Conservation (phyloP, 2,113 vertebrate species). For the Corvus hawaiiensis region DNA sequence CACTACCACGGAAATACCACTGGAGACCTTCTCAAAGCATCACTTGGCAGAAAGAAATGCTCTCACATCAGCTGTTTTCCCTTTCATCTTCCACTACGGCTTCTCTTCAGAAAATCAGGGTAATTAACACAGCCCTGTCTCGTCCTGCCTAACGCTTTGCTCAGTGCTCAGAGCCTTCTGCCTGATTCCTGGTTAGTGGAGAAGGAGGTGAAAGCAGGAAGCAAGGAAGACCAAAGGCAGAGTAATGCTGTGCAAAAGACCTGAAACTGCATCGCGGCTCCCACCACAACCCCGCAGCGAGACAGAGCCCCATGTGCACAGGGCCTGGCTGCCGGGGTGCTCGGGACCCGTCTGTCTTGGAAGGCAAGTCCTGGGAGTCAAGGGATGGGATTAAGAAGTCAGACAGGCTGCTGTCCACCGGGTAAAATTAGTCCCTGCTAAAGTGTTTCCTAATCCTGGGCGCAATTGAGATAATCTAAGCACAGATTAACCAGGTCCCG, state of each 20-base stretch:
- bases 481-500: slow-evolving; percentile 36
- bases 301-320: not conserved
- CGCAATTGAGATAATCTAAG: not conserved
- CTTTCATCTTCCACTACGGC: not conserved
- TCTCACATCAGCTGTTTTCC: not conserved
- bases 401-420: not conserved
- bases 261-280: not conserved
- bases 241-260: not conserved
- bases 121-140: not conserved
- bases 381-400: not conserved
- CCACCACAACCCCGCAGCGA: not conserved
- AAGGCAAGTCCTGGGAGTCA: not conserved
- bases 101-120: not conserved
- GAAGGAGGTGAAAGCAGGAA: not conserved
- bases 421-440: not conserved
- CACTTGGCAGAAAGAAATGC: not conserved
- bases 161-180: not conserved
- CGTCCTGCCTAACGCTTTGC: not conserved
- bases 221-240: not conserved
- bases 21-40: not conserved
- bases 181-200: not conserved
- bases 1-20: fast-evolving
- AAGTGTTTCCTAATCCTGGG: not conserved
- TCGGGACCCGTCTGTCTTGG: not conserved
- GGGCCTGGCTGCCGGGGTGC: not conserved